A percentile compares a stretch with the other conserved stretches of the same genome.
Conservation (phyloP, 2,113 vertebrate species). For the Promerops cafer region DNA sequence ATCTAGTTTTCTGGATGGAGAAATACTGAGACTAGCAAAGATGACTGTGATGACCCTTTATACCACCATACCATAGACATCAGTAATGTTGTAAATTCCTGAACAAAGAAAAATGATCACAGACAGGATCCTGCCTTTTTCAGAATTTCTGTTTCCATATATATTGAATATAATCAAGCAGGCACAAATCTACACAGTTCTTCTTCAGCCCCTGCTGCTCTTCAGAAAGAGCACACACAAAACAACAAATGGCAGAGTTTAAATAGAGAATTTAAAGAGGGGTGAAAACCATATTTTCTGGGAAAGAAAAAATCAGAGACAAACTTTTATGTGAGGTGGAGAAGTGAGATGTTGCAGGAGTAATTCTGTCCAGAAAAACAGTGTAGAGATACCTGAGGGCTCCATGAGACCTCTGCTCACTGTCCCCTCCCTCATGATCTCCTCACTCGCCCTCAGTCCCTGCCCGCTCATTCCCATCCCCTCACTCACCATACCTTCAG, state of each 20-base stretch:
- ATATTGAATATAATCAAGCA: not conserved
- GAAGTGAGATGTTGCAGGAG: not conserved
- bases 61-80: not conserved
- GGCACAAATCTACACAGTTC: not conserved
- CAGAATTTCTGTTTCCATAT: not conserved
- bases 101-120: not conserved
- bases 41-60: not conserved
- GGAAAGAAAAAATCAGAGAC: not conserved
- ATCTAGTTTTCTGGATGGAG: not conserved
- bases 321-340: not conserved
- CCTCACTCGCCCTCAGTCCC: not conserved
- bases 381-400: not conserved
- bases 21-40: not conserved
- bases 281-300: not conserved
- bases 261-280: not conserved
- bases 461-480: not conserved
- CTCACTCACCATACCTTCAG: not conserved
- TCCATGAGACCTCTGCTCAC: not conserved
- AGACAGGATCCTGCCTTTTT: not conserved
- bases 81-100: not conserved
- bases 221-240: not conserved
- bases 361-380: not conserved
- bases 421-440: not conserved
- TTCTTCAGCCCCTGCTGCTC: not conserved
- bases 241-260: not conserved